Percentiles rank a stretch among this genome's conserved stretches.
Conservation (phyloP, 2,797 vertebrate species). For the Enteromius unitaeniatus region DNA sequence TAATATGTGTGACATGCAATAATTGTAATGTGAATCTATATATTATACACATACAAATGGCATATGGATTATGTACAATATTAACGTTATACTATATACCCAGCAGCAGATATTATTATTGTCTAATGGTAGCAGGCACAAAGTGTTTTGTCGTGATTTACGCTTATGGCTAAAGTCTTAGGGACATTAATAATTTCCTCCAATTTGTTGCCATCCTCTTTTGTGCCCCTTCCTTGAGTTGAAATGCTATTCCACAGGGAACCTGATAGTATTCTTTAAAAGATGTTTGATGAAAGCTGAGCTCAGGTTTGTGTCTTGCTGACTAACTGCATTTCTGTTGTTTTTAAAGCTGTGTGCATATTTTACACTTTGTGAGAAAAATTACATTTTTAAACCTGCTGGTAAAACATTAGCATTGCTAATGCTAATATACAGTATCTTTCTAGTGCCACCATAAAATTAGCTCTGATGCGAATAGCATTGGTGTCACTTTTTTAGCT, state of each 20-base stretch:
- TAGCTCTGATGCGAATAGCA: background rate
- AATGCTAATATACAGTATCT: background rate
- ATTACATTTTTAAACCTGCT: background rate
- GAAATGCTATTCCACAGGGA: background rate
- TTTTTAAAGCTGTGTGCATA: background rate
- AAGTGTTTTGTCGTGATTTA: background rate
- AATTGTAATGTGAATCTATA: too few species aligned
- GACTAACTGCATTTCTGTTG: background rate
- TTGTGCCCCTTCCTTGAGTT: conserved; percentile 4
- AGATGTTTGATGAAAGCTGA: background rate
- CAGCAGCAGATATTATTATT: background rate
- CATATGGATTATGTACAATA: background rate
- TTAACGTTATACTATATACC: background rate
- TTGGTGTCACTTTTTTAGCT: background rate
- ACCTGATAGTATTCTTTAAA: background rate
- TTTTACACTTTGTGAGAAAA: background rate
- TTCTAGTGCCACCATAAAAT: background rate
- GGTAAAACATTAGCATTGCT: background rate
- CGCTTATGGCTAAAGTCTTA: background rate
- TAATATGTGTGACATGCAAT: background rate
- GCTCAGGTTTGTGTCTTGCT: background rate
- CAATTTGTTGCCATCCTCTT: conserved; percentile 9
- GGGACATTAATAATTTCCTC: conserved; percentile 18
- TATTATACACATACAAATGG: background rate
- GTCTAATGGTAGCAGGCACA: background rate